phyloP scores from a whole-genome alignment of 2,113 vertebrate genomes.

The Turdus rufiventris region DNA sequence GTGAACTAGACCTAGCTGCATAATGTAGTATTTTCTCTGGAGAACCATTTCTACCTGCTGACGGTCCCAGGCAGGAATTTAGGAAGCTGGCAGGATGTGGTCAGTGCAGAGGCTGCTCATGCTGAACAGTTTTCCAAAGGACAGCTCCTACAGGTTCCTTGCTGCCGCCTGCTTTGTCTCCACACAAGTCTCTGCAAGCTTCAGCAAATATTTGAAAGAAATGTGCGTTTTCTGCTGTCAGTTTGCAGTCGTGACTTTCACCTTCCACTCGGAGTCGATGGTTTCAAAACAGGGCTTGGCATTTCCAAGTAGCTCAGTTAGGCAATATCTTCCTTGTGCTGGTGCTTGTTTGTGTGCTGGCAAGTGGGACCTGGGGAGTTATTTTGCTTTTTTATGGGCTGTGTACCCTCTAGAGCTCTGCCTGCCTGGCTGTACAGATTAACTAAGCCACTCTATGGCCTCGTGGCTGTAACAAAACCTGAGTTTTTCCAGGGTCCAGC shows the following conservation, averaged over 20 bases:
- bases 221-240: background rate
- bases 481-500: accelerated
- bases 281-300: background rate
- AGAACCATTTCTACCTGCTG: background rate
- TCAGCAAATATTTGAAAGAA: background rate
- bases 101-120: background rate
- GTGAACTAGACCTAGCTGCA: background rate
- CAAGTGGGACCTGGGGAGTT: background rate
- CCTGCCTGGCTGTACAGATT: background rate
- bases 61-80: background rate
- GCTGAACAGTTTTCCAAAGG: background rate
- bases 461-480: background rate
- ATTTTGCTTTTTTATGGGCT: background rate
- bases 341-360: background rate
- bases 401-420: background rate
- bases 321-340: background rate
- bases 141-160: background rate
- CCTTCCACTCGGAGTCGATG: accelerated
- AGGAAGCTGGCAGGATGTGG: background rate
- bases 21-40: background rate
- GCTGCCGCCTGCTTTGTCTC: background rate
- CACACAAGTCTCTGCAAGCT: background rate
- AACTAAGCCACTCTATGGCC: accelerated
- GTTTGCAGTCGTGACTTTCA: background rate
- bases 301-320: background rate